These are phyloP conservation scores for Buphagus erythrorhynchus DNA, from an alignment of 2,797 vertebrate genomes.

Conservation along the genomic window DNA sequence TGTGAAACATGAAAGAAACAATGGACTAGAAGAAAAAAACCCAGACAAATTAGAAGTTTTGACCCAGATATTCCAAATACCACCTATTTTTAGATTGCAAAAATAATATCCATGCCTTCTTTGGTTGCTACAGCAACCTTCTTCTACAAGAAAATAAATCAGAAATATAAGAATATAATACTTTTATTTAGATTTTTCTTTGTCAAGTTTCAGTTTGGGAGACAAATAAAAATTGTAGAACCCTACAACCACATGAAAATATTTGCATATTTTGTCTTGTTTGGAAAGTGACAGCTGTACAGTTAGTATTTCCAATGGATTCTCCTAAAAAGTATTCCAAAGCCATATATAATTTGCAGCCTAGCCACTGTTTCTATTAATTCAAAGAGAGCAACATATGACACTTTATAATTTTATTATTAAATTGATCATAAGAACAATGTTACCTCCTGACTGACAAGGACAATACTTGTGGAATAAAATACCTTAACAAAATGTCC, in stretches of 20 bases:
- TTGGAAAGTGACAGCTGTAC: not conserved
- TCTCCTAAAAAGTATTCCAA: not conserved
- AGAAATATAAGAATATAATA: not conserved
- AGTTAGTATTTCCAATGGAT: not conserved
- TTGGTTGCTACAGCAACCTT: not conserved
- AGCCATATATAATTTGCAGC: not conserved
- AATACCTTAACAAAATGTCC: not conserved
- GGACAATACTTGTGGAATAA: not conserved
- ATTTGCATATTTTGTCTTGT: not conserved
- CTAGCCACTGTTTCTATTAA: not conserved
- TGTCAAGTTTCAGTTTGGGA: not conserved
- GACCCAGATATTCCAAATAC: not conserved
- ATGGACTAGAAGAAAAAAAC: not conserved
- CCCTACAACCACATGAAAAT: not conserved
- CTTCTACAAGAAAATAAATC: not conserved
- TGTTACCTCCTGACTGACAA: not conserved
- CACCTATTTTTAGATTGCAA: not conserved
- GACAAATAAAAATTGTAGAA: not conserved
- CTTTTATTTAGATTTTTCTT: not conserved
- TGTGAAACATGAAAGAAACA: not conserved
- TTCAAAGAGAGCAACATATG: not conserved
- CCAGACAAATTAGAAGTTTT: not conserved
- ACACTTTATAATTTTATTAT: not conserved
- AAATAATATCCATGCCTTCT: not conserved
- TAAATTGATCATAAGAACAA: not conserved